These are phyloP conservation scores for Exocentrus adspersus DNA, from an alignment of 2,888 invertebrate genomes.

Conservation along the genomic window DNA sequence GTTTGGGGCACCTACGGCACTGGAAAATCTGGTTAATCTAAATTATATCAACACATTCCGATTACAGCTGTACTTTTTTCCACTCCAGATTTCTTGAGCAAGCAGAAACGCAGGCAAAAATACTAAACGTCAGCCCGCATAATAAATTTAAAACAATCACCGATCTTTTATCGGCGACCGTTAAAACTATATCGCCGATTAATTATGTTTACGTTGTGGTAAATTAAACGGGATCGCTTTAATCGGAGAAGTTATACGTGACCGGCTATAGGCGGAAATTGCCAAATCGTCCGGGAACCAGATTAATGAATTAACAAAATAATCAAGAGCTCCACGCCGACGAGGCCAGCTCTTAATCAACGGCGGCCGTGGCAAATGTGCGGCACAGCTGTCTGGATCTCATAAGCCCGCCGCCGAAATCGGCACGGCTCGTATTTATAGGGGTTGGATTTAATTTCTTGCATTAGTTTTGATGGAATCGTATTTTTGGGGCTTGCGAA, in stretches of 20 bases:
- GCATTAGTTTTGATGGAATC: too few relatives aligned
- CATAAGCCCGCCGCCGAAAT: conserved; percentile 60
- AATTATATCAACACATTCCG: too few relatives aligned
- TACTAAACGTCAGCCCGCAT: conserved; percentile 19
- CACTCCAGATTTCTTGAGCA: too few relatives aligned
- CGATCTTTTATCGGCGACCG: conserved; percentile 34
- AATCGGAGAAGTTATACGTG: conserved; percentile 34
- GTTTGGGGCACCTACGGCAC: too few relatives aligned
- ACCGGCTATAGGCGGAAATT: conserved; percentile 50
- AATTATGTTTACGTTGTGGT: conserved; percentile 35
- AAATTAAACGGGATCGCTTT: conserved; percentile 21
- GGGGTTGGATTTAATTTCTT: conserved; percentile 63
- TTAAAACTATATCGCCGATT: conserved; percentile 28
- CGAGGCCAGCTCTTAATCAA: conserved; percentile 53
- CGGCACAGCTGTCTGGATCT: conserved; percentile 61
- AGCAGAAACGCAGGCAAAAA: neutral
- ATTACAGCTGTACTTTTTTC: too few relatives aligned
- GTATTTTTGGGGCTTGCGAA: too few relatives aligned
- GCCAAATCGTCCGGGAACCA: conserved; percentile 54
- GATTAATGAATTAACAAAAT: conserved; percentile 60
- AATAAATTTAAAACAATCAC: conserved; percentile 21
- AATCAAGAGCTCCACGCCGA: conserved; percentile 54
- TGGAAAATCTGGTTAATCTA: too few relatives aligned
- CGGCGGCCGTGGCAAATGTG: conserved; percentile 58
- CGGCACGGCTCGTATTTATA: conserved; percentile 57